Conservation (phyloP, 2,113 vertebrate genomes). For the Thalassoma bifasciatum region DNA sequence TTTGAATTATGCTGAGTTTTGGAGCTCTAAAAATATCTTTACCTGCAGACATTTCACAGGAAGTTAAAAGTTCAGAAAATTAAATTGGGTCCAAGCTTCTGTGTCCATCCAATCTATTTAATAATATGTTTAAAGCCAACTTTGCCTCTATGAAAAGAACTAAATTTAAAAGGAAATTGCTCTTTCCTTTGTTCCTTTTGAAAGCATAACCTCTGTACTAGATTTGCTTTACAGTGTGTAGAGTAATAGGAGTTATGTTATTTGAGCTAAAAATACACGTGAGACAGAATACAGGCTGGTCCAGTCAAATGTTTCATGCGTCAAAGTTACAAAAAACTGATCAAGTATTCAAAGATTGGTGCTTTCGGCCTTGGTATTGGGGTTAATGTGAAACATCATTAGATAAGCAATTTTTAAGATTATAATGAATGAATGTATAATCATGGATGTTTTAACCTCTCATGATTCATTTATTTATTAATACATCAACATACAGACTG, state of each 20-base stretch:
- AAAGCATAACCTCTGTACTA: conserved; percentile 27
- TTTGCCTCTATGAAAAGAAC: conserved; percentile 14
- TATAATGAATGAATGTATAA: too few species aligned
- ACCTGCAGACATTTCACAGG: conserved; percentile 52
- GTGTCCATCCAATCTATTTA: conserved; percentile 48
- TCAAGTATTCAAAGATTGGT: too few species aligned
- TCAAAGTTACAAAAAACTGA: too few species aligned
- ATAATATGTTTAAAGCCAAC: conserved; percentile 29
- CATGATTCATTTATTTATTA: too few species aligned
- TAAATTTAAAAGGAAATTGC: conserved; percentile 45
- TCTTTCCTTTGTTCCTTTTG: conserved; percentile 67
- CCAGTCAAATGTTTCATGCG: neutral
- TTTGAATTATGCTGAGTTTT: conserved; percentile 50
- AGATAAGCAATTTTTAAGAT: too few species aligned
- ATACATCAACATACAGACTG: too few species aligned
- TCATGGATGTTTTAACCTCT: too few species aligned
- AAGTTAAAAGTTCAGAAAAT: conserved; percentile 45
- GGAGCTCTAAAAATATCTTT: conserved; percentile 21
- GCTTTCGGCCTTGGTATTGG: too few species aligned
- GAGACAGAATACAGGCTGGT: conserved; percentile 10
- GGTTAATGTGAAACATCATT: too few species aligned
- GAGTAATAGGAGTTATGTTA: conserved; percentile 32
- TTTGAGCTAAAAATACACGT: neutral
- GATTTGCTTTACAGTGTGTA: conserved; percentile 25
- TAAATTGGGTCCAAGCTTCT: conserved; percentile 36